Base-by-base conservation (phyloP, 2,113 vertebrate species). In the Ptychochromis oligacanthus region DNA sequence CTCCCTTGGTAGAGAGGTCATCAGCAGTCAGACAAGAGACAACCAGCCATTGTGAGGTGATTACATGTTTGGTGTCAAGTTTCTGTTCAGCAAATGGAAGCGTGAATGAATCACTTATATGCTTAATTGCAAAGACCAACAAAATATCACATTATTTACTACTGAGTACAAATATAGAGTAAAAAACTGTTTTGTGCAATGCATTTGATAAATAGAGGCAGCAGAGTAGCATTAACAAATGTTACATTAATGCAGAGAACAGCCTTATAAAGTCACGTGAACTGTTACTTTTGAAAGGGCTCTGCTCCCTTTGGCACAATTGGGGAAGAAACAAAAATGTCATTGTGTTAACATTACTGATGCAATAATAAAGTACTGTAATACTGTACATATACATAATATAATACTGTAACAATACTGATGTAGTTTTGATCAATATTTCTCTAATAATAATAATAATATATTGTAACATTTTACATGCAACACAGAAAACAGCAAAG, bases 1-100 rank as follows among this genome's bases (percentile, higher is more conserved):
- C 67, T 34, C 75, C 58, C 54, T 28, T 80, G 54, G 36, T 17
- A 20, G 49, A 80, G 75, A 75, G 61, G 80, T 87, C 76, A 79
- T 59, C 24, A 75, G 15, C 9, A 34, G 38, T 28, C 36, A 79
- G 36, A 58, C 40, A n/a, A 12, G 40, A 77, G 52, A 77, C 74
- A 77, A 55, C 40, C 64, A 20, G 17, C 74, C 62, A 80, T 61
- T 83, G 56, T 31, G 18, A 58, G n/a, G 34, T 77, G 56, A 72
- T 75, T 38, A 62, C 24, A 60, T 52, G 5, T 57, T 22, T 75
- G n/a, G 40, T 74, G 11, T 60, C 6, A 61, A 8, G 20, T 72
- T 64, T 31, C 26, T 59, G 40, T 52, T 55, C 14, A 28, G 22
- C 40, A 7, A 74, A 22, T 26, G 18, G 65, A 64, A 24, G 15